Base-by-base conservation (phyloP, 2,888 invertebrate species). In the Chorisops tibialis region DNA sequence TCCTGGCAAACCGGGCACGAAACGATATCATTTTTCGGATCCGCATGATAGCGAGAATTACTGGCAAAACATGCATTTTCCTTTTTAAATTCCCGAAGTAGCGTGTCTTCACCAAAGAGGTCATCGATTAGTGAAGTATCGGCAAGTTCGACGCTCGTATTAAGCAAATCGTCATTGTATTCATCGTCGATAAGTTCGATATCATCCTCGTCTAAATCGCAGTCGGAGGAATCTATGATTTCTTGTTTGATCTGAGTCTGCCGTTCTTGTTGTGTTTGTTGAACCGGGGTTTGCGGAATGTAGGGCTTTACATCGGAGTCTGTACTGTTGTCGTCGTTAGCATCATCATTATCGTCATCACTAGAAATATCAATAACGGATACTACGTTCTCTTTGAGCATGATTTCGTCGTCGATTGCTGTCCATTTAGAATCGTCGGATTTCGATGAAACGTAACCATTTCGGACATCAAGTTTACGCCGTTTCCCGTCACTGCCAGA, bases 171-270 rank as follows among this genome's bases (percentile, higher is more conserved):
- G 47, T 69, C 69, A 12, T 66, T 65, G 58, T 73, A 73, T 19
- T 75, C 77, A 59, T 74, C 75, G 6, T 79, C 77, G 41, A 79
- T 67, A 0, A 71, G 50, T 11, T 78, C 77, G 1, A 76, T 75
- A 38, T 69, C 72, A 12, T 67, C 68, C 22, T 60, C 61, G 14
- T n/a, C 14, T 1, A 35, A 9, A n/a, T 43, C 14, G 35, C 30
- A 24, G 22, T 66, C 35, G 67, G 61, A 47, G 70, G 72, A 21
- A 64, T 74, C 73, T 43, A 76, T 62, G 9, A 77, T 73, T 67
- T 77, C 77, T 3, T 73, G 67, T 62, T 77, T 77, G 6, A 78
- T 76, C 21, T 69, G 67, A 2, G 65, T 67, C 3, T 73, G 73
- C 0, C 73, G 70, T 54, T 73, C 71, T 22, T 70, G 68, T 16